Evolutionary conservation across 2,797 vertebrate species (phyloP).

Genomic region (Mionectes olivaceus): DNA sequence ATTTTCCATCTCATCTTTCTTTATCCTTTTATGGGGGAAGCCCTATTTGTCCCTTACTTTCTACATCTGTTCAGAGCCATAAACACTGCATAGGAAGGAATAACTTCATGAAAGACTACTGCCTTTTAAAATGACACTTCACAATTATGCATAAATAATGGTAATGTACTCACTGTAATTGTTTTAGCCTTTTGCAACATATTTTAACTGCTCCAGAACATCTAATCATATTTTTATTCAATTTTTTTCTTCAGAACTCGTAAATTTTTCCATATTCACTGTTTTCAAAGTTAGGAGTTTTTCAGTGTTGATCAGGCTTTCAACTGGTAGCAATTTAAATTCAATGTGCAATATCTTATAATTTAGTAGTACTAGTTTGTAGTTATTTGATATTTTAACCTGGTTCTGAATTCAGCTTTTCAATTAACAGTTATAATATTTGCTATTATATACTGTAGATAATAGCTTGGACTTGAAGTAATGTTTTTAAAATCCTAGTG

Average conservation of each 20-base stretch:
- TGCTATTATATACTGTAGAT: neutral
- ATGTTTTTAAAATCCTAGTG: neutral
- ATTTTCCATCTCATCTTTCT: neutral
- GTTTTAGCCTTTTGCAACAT: neutral
- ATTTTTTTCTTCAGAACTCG: neutral
- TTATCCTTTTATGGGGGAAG: neutral
- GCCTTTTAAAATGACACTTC: neutral
- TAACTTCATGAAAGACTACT: neutral
- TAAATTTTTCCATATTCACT: neutral
- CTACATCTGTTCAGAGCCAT: neutral
- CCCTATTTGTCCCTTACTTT: neutral
- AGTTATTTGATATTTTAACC: neutral
- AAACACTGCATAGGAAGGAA: neutral
- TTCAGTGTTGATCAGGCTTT: neutral
- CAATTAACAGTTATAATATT: neutral
- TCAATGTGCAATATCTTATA: neutral
- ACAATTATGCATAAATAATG: neutral
- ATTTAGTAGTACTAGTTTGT: neutral
- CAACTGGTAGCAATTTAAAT: neutral
- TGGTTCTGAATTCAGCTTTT: neutral
- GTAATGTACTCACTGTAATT: neutral
- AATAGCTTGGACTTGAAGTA: neutral
- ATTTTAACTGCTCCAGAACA: neutral
- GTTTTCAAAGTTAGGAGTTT: neutral
- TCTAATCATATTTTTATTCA: neutral